Base-by-base conservation (phyloP, 1,140 invertebrate genomes). In the Lordiphosa collinella region DNA sequence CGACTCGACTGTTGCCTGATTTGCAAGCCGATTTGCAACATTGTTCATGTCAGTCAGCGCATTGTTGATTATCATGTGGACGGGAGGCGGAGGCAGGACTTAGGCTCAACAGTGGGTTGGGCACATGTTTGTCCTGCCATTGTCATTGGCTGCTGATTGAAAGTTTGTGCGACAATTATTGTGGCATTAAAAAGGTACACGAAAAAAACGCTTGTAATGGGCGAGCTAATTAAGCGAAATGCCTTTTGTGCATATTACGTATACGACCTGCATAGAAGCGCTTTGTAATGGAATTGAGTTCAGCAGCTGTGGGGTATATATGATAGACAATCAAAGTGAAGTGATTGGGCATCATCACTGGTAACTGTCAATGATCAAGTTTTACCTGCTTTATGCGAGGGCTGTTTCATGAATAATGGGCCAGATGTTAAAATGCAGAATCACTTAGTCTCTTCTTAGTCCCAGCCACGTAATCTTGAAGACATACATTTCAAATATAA, bases 81-180 rank as follows among this genome's bases (percentile, higher is more conserved):
- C 31, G 47, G 47, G 57, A 55, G 37, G 52, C 34, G 9, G 10
- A 7, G 29, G 32, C 31, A 37, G 52, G 22, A 44, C 58, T 67
- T 59, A 68, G 63, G 40, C 31, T 25, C 40, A 36, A 48, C 36
- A 41, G 57, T 31, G 16, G 22, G 32, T 16, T 31, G n/a, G 12
- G 7, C 25, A 38, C 12, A 32, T 62, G 51, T 73, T 79, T 70
- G 65, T 40, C 40, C 51, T 67, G 57, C 44, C 53, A 76, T 76
- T 82, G 66, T 69, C 76, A 62, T 62, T 66, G 47, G 44, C 35
- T 55, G 41, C 55, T 60, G 71, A 70, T 80, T 75, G 70, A 74
- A 78, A 78, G 69, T 80, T 79, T 60, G 48, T 76, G 76, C 66
- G 76, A 80, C 76, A 80, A 71, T 80, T 76, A 80, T 76, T 82